A percentile compares a stretch with the other conserved stretches of the same genome.
Evolutionary conservation across 2,888 invertebrate species (phyloP).

Genomic region (Pseudolycoriella hygida): DNA sequence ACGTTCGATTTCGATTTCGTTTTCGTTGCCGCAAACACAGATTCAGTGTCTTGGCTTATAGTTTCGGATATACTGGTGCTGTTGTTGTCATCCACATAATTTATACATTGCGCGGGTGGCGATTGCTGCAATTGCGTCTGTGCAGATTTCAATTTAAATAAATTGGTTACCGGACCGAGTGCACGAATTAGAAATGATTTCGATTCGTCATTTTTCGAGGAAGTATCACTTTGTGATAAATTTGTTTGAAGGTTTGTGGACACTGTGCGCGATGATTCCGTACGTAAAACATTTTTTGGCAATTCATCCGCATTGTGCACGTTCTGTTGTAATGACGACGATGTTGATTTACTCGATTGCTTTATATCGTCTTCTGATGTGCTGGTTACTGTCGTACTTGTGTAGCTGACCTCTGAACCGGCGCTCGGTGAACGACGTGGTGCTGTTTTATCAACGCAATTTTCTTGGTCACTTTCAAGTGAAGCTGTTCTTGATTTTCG

Average conservation of each 20-base stretch:
- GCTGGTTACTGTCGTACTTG: slow-evolving; percentile 16
- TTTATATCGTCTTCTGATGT: not conserved
- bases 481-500: slow-evolving; percentile 28
- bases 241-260: slow-evolving; percentile 12
- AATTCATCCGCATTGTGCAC: not conserved
- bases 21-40: slow-evolving; percentile 4
- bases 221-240: slow-evolving; percentile 21
- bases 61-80: slow-evolving; percentile 22
- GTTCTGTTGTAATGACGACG: slow-evolving; percentile 30
- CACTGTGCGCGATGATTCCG: not conserved
- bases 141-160: slow-evolving; percentile 41
- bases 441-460: slow-evolving; percentile 5
- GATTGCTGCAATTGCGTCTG: slow-evolving; percentile 12
- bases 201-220: slow-evolving; percentile 39
- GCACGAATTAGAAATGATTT: slow-evolving; percentile 57
- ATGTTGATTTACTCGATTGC: slow-evolving; percentile 25
- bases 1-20: slow-evolving; percentile 8
- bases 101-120: not conserved
- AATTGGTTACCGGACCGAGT: slow-evolving; percentile 55
- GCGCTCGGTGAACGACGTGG: slow-evolving; percentile 30
- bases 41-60: slow-evolving; percentile 23
- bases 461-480: slow-evolving; percentile 13
- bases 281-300: not conserved
- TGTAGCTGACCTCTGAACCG: slow-evolving; percentile 32
- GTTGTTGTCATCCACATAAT: slow-evolving; percentile 16